Percentiles rank a stretch among this genome's conserved stretches.
phyloP scores from a whole-genome alignment of 30 jellyfish, hydroid and myxozoan genomes.

The Cassiopea andromeda region DNA sequence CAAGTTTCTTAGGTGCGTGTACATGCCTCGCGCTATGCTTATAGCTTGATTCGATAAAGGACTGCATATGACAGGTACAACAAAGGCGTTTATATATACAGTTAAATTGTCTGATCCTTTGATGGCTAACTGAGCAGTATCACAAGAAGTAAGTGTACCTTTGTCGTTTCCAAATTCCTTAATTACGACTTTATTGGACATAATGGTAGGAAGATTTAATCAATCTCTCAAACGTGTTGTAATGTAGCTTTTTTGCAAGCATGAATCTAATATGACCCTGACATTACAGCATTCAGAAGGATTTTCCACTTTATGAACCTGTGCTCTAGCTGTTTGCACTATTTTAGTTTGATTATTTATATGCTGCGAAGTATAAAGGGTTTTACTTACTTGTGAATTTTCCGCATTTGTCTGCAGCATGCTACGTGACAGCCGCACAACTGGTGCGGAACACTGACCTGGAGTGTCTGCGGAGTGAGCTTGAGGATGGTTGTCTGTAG shows the following conservation, averaged over 20 bases:
- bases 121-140: conserved; percentile 1
- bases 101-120: conserved; percentile 21
- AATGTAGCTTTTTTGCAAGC: neutral
- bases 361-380: neutral
- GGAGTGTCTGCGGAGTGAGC: neutral
- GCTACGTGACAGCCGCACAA: neutral
- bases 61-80: conserved; percentile 11
- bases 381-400: neutral
- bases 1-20: conserved; percentile 5
- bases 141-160: neutral
- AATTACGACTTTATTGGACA: neutral
- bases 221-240: neutral
- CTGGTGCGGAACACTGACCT: neutral
- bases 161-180: neutral
- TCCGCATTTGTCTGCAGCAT: neutral
- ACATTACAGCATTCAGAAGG: neutral
- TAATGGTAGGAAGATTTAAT: neutral
- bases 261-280: neutral
- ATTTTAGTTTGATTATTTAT: neutral
- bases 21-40: neutral
- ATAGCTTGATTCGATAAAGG: conserved; percentile 14
- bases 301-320: neutral
- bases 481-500: neutral
- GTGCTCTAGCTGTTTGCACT: neutral
- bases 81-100: conserved; percentile 16